Conservation (phyloP, 2,888 invertebrate species). For the Himalopsyche anomala region DNA sequence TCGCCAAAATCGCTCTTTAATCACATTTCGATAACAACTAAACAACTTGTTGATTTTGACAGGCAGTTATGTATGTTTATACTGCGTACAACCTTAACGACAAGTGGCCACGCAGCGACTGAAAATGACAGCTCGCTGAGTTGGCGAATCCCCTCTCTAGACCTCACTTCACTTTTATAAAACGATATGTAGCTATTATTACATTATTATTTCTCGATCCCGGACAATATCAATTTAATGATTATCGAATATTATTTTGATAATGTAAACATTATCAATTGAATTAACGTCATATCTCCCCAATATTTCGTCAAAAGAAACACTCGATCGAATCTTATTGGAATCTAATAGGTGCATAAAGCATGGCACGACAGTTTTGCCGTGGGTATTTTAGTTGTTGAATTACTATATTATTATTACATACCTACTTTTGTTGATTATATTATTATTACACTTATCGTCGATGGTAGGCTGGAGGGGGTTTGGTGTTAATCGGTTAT, state of each 20-base stretch:
- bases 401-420: no score
- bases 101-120: conserved; percentile 53
- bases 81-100: background rate
- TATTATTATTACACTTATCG: no score
- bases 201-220: background rate
- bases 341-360: conserved; percentile 15
- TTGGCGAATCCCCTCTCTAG: conserved; percentile 47
- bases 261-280: conserved; percentile 36
- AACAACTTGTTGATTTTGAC: conserved; percentile 27
- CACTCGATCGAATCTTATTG: background rate
- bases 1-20: conserved; percentile 45
- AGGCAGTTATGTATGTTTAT: background rate
- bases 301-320: background rate
- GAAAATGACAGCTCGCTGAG: conserved; percentile 46
- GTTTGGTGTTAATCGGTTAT: no score
- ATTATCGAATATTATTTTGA: conserved; percentile 6
- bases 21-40: conserved; percentile 50
- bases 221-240: conserved; percentile 34
- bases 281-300: background rate
- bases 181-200: conserved; percentile 15
- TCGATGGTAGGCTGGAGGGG: no score
- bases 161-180: conserved; percentile 37
- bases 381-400: no score
- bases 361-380: no score
- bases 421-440: no score